Conservation (phyloP, 2,113 vertebrate species). For the Halcyon malimbica region DNA sequence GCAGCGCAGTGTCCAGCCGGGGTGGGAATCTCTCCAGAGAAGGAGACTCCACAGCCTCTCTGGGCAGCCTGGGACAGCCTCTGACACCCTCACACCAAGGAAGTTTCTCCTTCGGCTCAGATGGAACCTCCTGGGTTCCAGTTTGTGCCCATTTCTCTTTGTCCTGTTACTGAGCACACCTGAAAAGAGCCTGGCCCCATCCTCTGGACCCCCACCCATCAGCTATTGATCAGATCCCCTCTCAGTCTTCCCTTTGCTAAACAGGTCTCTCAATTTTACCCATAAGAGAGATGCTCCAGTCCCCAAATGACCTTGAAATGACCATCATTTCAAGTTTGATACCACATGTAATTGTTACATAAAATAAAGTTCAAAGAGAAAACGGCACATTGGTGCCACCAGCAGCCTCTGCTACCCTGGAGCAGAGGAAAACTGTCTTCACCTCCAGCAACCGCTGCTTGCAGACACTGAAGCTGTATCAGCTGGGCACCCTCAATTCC, state of each 20-base stretch:
- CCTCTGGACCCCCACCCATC: not conserved
- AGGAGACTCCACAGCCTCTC: not conserved
- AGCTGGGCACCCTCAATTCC: not conserved
- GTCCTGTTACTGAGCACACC: no score
- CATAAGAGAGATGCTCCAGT: not conserved
- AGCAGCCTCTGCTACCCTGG: not conserved
- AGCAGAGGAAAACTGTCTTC: no score
- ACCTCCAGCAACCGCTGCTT: not conserved
- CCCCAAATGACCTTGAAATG: not conserved
- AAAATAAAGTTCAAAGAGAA: not conserved
- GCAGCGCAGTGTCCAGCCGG: no score
- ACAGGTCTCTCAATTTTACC: not conserved
- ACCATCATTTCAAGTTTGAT: not conserved
- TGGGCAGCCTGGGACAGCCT: not conserved
- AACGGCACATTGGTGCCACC: fast-evolving
- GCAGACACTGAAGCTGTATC: not conserved
- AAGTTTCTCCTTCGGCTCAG: no score
- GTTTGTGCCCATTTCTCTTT: no score
- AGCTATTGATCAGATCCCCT: not conserved
- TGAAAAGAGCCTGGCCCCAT: not conserved
- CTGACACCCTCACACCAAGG: not conserved
- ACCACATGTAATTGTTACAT: fast-evolving
- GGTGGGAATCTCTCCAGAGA: not conserved
- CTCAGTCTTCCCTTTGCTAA: not conserved
- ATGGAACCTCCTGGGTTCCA: no score